Evolutionary conservation across 1,140 invertebrate genomes (phyloP), one percentile per base, ranked within the genome.

Genomic region (Macrostomum lignano): DNA sequence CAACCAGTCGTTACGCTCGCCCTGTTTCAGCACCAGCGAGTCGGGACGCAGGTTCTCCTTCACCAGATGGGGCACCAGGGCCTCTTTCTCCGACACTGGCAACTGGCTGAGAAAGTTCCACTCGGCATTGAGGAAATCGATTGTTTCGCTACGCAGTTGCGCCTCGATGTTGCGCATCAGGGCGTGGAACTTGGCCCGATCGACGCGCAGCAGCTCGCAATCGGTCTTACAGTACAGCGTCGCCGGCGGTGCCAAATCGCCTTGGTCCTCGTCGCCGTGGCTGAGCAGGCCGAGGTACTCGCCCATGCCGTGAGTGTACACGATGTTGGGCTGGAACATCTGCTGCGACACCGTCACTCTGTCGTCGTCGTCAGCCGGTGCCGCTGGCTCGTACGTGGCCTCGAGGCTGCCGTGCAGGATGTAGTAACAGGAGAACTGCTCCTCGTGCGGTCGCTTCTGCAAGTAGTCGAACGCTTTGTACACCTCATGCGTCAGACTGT

Each of bases 281-380:
- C 41, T 45, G 1, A 48, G 44, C 15, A 49, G 31, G 6, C 46
- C 47, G 1, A 49, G 41, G 22, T 46, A 49, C 36, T 49, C 47
- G 10, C 45, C 47, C 2, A 43, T 43, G 1, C 46, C 45, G 22
- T 49, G 47, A 22, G 40, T 49, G 35, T 49, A 49, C 7, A 49
- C 44, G 4, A 49, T 49, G 34, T 47, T 44, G 1, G 47, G 44
- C 29, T 49, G 45, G 25, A 43, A 47, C 5, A 48, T 44, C 26
- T 40, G 42, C 15, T 42, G 35, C 7, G 44, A 40, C 36, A n/a
- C n/a, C n/a, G n/a, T n/a, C n/a, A 36, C 19, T 39, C 38, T 4
- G 41, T 40, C 0, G 36, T 33, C 21, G 37, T n/a, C n/a, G n/a
- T n/a, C n/a, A n/a, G n/a, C n/a, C n/a, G n/a, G n/a, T n/a, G n/a